Conservation (phyloP, 2,113 vertebrate genomes). For the Symphodus melops region DNA sequence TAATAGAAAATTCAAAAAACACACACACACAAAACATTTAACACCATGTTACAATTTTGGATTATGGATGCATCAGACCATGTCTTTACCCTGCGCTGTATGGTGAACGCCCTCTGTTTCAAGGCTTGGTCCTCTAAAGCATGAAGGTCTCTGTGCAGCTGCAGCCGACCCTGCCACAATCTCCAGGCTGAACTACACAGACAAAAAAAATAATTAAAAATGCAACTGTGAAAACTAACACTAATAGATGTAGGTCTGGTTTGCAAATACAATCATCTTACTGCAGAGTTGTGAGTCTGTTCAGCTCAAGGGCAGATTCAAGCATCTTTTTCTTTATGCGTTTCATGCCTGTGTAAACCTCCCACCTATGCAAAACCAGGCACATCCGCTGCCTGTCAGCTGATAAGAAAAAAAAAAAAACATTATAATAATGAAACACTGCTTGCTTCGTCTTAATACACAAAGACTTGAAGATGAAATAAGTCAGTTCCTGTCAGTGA, state of each 20-base stretch:
- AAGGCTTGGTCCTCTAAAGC: constrained; percentile 77
- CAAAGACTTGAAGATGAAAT: not conserved
- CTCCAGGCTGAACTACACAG: constrained; percentile 84
- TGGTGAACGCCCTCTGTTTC: constrained; percentile 76
- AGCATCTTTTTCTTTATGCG: constrained; percentile 83
- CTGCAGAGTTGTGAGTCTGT: constrained; percentile 75
- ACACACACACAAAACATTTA: not conserved
- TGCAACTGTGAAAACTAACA: not conserved
- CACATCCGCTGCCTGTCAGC: constrained; percentile 66
- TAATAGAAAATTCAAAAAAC: not conserved
- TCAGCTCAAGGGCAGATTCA: constrained; percentile 78
- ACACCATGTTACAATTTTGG: not conserved
- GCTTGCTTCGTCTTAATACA: not conserved
- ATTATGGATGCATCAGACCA: not conserved
- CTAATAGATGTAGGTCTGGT: not conserved
- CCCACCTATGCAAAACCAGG: constrained; percentile 85
- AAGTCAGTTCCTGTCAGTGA: not conserved
- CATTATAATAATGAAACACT: not conserved
- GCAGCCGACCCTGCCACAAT: constrained; percentile 81
- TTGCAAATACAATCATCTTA: constrained; percentile 58
- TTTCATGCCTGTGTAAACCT: constrained; percentile 81
- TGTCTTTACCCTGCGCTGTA: constrained; percentile 85
- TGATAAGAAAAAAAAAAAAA: constrained; percentile 53
- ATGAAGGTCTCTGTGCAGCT: constrained; percentile 29
- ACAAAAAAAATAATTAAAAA: constrained; percentile 16